phyloP scores from a whole-genome alignment of 92 coral and sea anemone genomes.

The Plumapathes pennacea region DNA sequence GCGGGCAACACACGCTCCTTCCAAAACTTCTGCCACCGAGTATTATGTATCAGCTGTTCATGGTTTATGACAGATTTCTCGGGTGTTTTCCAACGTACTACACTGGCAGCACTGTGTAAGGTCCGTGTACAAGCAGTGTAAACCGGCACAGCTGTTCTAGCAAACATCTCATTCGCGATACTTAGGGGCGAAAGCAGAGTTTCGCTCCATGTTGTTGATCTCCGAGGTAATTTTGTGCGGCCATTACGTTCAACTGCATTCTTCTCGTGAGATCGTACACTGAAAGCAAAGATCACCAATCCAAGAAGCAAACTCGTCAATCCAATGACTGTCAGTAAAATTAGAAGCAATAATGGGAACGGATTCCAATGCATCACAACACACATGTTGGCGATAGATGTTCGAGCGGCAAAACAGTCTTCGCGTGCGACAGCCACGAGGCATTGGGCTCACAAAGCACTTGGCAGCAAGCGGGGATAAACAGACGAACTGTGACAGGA shows the following conservation, averaged over 20 bases:
- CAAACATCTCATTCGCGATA: constrained; percentile 58
- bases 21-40: constrained; percentile 88
- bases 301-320: constrained; percentile 27
- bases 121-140: constrained; percentile 61
- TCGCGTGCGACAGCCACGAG: no score
- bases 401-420: no score
- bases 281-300: no score
- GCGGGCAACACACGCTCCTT: constrained; percentile 86
- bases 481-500: no score
- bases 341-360: constrained; percentile 62
- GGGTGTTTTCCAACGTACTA: constrained; percentile 70
- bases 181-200: constrained; percentile 38
- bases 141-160: constrained; percentile 34
- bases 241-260: constrained; percentile 16
- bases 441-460: no score
- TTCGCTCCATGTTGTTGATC: constrained; percentile 10
- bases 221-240: constrained; percentile 7
- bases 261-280: constrained; percentile 17
- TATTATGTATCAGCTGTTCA: constrained; percentile 55
- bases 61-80: constrained; percentile 60
- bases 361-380: constrained; percentile 80
- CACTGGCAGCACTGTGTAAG: constrained; percentile 50
- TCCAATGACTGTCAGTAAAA: constrained; percentile 55
- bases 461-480: no score
- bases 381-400: no score